Evolutionary conservation across 37 sponge, comb jelly and placozoan species (phyloP).

Genomic region (Spongia lamella): DNA sequence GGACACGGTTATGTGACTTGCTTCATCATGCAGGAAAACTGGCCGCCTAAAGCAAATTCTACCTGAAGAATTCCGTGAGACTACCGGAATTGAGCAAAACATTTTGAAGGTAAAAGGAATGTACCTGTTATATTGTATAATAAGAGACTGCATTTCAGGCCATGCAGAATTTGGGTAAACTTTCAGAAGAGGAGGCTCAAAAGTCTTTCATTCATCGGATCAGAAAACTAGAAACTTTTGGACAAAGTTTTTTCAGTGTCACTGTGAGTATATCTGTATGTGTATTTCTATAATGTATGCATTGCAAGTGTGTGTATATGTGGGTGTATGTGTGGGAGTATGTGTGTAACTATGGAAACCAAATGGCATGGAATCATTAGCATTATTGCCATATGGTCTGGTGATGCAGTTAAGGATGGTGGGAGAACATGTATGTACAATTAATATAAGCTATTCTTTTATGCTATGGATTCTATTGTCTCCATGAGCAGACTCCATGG

Average conservation of each 20-base stretch:
- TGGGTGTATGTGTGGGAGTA: slow-evolving; percentile 29
- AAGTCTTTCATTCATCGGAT: slow-evolving; percentile 36
- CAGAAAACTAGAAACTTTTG: slow-evolving; percentile 44
- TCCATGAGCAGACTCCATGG: too few species aligned
- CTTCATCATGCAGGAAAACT: neutral
- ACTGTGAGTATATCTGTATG: slow-evolving; percentile 11
- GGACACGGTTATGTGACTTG: neutral
- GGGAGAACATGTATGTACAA: too few species aligned
- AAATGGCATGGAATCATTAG: too few species aligned
- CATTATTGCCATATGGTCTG: too few species aligned
- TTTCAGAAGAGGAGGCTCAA: slow-evolving; percentile 18
- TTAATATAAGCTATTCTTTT: too few species aligned
- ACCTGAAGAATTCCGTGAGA: neutral
- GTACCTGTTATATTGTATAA: too few species aligned
- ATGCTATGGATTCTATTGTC: too few species aligned
- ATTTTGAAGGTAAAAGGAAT: too few species aligned
- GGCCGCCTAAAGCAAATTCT: neutral
- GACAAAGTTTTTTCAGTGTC: slow-evolving; percentile 28
- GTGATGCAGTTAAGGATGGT: too few species aligned
- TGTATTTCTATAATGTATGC: neutral
- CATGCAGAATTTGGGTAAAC: neutral
- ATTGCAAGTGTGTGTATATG: slow-evolving; percentile 32
- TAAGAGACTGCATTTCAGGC: slow-evolving; percentile 18
- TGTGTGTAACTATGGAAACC: slow-evolving; percentile 21
- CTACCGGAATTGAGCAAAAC: neutral